phyloP scores from a whole-genome alignment of 2,888 invertebrate genomes.

The Agriopis leucophaearia region DNA sequence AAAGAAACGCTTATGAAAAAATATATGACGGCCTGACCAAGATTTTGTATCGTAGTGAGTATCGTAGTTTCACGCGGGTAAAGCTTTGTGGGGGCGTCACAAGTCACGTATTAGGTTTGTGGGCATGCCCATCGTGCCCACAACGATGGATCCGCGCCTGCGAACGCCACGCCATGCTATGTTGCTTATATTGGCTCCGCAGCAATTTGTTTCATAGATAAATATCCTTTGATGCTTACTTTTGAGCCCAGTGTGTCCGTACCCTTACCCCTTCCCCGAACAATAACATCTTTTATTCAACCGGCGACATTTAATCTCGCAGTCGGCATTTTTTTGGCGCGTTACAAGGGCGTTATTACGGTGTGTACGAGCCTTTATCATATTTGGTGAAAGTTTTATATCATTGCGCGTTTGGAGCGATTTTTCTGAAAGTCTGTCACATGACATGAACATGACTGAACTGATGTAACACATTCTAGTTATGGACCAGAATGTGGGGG shows the following conservation, averaged over 20 bases:
- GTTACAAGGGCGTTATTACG: slow-evolving; percentile 24
- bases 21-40: too few species aligned
- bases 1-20: too few species aligned
- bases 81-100: too few species aligned
- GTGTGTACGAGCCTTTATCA: slow-evolving; percentile 27
- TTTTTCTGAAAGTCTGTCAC: background rate
- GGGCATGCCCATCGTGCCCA: too few species aligned
- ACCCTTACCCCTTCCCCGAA: slow-evolving; percentile 12
- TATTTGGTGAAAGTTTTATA: slow-evolving; percentile 31
- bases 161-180: too few species aligned
- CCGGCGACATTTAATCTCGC: slow-evolving; percentile 43
- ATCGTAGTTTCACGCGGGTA: too few species aligned
- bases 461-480: background rate
- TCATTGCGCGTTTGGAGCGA: background rate
- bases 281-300: slow-evolving; percentile 45
- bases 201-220: too few species aligned
- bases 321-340: slow-evolving; percentile 35
- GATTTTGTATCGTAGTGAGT: too few species aligned
- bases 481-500: background rate
- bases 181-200: too few species aligned
- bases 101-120: too few species aligned
- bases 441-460: background rate
- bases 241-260: background rate
- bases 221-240: too few species aligned
- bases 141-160: too few species aligned